Evolutionary conservation across 2,797 vertebrate genomes (phyloP).

Genomic region (Bryconaethiops microstoma): DNA sequence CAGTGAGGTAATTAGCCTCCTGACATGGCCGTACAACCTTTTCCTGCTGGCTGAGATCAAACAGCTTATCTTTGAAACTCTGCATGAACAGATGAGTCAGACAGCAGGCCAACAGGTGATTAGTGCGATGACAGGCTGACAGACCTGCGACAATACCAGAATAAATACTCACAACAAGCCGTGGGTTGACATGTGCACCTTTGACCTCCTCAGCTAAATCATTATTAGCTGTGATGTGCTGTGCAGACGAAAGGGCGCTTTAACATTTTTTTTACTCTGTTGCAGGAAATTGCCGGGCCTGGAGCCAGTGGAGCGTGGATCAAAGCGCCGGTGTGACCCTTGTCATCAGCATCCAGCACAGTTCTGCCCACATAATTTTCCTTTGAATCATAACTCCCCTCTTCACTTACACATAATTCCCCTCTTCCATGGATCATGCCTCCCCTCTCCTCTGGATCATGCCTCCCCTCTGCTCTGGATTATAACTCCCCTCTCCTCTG

Average conservation of each 20-base stretch:
- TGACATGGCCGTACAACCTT: neutral
- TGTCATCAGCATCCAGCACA: slow-evolving; percentile 40
- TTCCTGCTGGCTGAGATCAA: neutral
- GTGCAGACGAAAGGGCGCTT: neutral
- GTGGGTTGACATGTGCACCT: neutral
- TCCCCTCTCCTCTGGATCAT: neutral
- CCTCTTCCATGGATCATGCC: neutral
- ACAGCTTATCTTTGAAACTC: neutral
- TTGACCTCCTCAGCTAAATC: neutral
- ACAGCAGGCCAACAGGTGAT: neutral
- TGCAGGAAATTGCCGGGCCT: slow-evolving; percentile 49
- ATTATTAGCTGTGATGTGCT: neutral
- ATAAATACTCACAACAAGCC: neutral
- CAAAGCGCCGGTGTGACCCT: slow-evolving; percentile 45
- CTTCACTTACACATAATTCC: neutral
- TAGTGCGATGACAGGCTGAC: neutral
- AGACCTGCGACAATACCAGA: neutral
- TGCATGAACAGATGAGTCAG: neutral
- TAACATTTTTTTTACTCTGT: neutral
- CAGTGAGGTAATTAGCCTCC: slow-evolving; percentile 1
- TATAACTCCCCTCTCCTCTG: neutral
- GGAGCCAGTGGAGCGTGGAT: slow-evolving; percentile 43
- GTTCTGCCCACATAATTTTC: slow-evolving; percentile 50
- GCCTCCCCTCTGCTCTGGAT: too few species aligned
- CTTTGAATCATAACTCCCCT: neutral